Evolutionary conservation across 2,113 vertebrate genomes (phyloP).

Genomic region (Pangasianodon gigas): DNA sequence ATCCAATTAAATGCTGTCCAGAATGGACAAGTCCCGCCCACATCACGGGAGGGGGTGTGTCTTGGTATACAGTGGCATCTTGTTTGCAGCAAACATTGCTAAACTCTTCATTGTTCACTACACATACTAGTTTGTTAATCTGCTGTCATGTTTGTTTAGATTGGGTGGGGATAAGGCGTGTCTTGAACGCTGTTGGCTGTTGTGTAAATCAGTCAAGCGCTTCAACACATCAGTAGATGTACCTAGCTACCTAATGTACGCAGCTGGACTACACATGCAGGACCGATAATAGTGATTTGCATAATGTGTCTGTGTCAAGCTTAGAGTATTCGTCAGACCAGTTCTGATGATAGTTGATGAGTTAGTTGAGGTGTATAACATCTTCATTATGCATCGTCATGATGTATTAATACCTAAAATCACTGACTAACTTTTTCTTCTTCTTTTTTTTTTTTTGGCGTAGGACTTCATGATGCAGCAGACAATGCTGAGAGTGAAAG

Average conservation of each 20-base stretch:
- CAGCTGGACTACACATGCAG: neutral
- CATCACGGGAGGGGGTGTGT: neutral
- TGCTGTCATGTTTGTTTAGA: neutral
- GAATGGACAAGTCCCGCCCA: neutral
- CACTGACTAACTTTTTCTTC: neutral
- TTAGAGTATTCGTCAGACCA: neutral
- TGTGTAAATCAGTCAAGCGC: neutral
- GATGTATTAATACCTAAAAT: neutral
- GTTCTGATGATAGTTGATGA: neutral
- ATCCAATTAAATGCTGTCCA: neutral
- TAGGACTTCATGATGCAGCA: constrained; percentile 97
- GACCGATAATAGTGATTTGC: neutral
- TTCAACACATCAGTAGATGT: neutral
- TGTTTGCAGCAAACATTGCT: neutral
- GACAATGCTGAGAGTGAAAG: constrained; percentile 95
- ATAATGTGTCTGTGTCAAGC: neutral
- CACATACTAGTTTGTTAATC: neutral
- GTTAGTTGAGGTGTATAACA: neutral
- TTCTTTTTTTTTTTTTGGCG: neutral
- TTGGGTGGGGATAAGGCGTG: neutral
- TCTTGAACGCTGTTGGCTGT: neutral
- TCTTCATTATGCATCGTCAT: no score
- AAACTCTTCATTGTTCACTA: neutral
- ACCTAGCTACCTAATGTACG: neutral
- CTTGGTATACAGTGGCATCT: neutral